phyloP scores from a whole-genome alignment of 2,888 invertebrate genomes.

The Camptogramma bilineatum region DNA sequence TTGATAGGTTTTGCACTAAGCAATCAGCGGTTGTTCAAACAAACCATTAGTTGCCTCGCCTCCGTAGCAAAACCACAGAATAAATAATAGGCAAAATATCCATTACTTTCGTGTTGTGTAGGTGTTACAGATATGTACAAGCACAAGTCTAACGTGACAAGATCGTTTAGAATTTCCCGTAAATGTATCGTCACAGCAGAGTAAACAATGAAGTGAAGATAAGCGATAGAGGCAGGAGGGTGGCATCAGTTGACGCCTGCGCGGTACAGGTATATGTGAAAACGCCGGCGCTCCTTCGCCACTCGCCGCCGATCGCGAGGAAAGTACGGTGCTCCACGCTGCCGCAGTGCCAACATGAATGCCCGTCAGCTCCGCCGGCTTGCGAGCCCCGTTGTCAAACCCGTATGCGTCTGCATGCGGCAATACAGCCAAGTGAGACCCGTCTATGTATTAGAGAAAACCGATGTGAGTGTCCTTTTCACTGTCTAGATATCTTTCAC shows the following conservation, averaged over 20 bases:
- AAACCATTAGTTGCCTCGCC: conserved; percentile 23
- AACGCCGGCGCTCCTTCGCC: conserved; percentile 57
- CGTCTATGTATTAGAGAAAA: conserved; percentile 73
- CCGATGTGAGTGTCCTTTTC: conserved; percentile 73
- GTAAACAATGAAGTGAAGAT: conserved; percentile 71
- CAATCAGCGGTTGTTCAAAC: conserved; percentile 22
- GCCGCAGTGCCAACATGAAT: conserved; percentile 61
- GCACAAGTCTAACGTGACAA: conserved; percentile 44
- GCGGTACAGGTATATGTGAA: conserved; percentile 59
- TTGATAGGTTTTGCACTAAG: neutral
- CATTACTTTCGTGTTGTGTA: conserved; percentile 29
- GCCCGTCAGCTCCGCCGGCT: conserved; percentile 73
- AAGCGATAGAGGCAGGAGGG: conserved; percentile 59
- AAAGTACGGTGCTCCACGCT: conserved; percentile 31
- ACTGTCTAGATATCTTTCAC: conserved; percentile 33
- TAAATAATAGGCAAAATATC: conserved; percentile 28
- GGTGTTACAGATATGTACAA: conserved; percentile 18
- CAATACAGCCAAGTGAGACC: conserved; percentile 81
- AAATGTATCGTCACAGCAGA: conserved; percentile 59
- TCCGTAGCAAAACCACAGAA: conserved; percentile 27
- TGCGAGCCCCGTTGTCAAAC: conserved; percentile 57
- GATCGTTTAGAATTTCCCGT: conserved; percentile 55
- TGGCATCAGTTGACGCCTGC: conserved; percentile 75
- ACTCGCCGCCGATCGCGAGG: conserved; percentile 43
- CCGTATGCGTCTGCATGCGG: conserved; percentile 62